Evolutionary conservation across 2,888 invertebrate species (phyloP).

Genomic region (Xestoiulus laeticollis): DNA sequence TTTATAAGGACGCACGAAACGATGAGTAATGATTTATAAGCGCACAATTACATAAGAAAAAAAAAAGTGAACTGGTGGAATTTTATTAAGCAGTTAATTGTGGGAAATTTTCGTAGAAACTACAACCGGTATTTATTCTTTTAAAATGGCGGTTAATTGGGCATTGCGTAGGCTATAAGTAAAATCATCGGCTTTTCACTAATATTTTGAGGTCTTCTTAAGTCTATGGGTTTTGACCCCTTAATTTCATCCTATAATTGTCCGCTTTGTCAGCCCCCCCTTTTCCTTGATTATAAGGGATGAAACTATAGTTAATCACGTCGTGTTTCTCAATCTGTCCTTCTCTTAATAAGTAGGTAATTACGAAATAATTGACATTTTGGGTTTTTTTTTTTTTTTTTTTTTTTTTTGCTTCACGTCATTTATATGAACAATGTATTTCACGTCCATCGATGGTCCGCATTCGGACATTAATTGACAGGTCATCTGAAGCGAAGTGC

Average conservation of each 20-base stretch:
- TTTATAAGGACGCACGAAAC: conserved; percentile 12
- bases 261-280: conserved; percentile 24
- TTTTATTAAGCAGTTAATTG: conserved; percentile 13
- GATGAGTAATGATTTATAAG: not conserved
- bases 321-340: conserved; percentile 46
- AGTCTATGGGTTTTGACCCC: not conserved
- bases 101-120: conserved; percentile 1
- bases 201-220: not conserved
- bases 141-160: conserved; percentile 22
- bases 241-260: conserved; percentile 42
- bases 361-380: conserved; percentile 48
- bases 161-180: conserved; percentile 10
- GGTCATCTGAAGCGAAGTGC: conserved; percentile 37
- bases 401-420: not conserved
- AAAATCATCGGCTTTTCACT: not conserved
- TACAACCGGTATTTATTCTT: not conserved
- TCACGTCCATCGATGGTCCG: not conserved
- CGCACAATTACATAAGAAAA: not conserved
- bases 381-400: conserved; percentile 41
- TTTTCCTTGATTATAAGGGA: conserved; percentile 27
- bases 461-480: conserved; percentile 28
- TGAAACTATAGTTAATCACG: conserved; percentile 47
- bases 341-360: conserved; percentile 45
- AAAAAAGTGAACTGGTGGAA: not conserved
- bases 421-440: conserved; percentile 10